Evolutionary conservation across 1,140 invertebrate species (phyloP).

Genomic region (Macrosteles quadrilineatus): DNA sequence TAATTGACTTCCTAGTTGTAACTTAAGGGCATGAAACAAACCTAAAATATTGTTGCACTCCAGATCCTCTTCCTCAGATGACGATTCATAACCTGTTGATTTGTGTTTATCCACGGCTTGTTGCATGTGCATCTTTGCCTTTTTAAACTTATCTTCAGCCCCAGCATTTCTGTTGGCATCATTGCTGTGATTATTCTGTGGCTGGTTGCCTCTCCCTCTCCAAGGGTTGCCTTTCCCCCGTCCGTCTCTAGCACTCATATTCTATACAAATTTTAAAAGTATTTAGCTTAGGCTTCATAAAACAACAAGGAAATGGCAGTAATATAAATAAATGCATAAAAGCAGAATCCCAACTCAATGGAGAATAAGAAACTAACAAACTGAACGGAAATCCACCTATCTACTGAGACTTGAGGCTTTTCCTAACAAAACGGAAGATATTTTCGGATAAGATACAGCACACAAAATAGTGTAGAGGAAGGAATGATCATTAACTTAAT

Average conservation of each 20-base stretch:
- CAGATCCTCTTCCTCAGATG: slow-evolving; percentile 58
- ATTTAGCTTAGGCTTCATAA: too few relatives aligned
- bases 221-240: slow-evolving; percentile 14
- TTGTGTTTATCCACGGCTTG: slow-evolving; percentile 60
- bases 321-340: too few relatives aligned
- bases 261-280: too few relatives aligned
- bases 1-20: background rate
- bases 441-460: too few relatives aligned
- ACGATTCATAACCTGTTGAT: slow-evolving; percentile 56
- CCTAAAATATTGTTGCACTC: slow-evolving; percentile 55
- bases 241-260: slow-evolving; percentile 17
- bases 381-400: too few relatives aligned
- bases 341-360: too few relatives aligned
- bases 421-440: too few relatives aligned
- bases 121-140: slow-evolving; percentile 60
- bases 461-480: too few relatives aligned
- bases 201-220: slow-evolving; percentile 6
- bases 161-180: background rate
- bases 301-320: too few relatives aligned
- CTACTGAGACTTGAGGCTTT: too few relatives aligned
- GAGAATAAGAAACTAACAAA: too few relatives aligned
- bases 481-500: too few relatives aligned
- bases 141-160: slow-evolving; percentile 42
- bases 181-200: slow-evolving; percentile 53
- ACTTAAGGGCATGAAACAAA: slow-evolving; percentile 40